A percentile compares a stretch with the other conserved stretches of the same genome.
These are phyloP conservation scores for Pseudorectes ferrugineus DNA, from an alignment of 2,113 vertebrate genomes.

Conservation along the genomic window DNA sequence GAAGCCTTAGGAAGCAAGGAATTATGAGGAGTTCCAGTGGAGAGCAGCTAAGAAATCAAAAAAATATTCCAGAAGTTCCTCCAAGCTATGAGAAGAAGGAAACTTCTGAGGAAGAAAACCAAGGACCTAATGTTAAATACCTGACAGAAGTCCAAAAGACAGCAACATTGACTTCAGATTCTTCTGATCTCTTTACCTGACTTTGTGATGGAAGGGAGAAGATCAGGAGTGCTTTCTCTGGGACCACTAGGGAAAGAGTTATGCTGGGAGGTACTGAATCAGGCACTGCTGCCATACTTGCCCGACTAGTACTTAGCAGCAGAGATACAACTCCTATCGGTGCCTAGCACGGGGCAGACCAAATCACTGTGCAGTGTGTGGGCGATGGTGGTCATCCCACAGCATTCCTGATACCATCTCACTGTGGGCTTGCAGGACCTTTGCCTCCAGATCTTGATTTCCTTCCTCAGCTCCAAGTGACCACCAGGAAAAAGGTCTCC, in stretches of 20 bases:
- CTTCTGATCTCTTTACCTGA: not conserved
- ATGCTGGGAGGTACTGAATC: not conserved
- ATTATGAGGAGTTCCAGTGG: not conserved
- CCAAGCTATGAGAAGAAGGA: not conserved
- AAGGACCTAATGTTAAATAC: not conserved
- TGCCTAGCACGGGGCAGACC: not conserved
- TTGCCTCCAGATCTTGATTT: not conserved
- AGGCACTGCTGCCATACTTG: not conserved
- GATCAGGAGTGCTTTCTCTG: not conserved
- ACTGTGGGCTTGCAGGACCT: not conserved
- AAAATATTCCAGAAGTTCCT: not conserved
- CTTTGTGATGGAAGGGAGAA: not conserved
- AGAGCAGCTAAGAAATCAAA: not conserved
- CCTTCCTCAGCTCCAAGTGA: not conserved
- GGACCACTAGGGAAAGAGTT: not conserved
- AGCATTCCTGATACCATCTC: not conserved
- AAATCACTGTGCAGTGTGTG: rapidly evolving
- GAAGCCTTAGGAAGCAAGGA: not conserved
- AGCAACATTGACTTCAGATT: not conserved
- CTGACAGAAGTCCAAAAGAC: not conserved
- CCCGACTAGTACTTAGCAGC: rapidly evolving
- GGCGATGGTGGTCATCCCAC: rapidly evolving
- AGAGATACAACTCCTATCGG: rapidly evolving
- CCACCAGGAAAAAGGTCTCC: not conserved
- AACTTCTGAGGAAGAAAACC: not conserved